Evolutionary conservation across 2,113 vertebrate species (phyloP).

Genomic region (Corythornis cristatus): DNA sequence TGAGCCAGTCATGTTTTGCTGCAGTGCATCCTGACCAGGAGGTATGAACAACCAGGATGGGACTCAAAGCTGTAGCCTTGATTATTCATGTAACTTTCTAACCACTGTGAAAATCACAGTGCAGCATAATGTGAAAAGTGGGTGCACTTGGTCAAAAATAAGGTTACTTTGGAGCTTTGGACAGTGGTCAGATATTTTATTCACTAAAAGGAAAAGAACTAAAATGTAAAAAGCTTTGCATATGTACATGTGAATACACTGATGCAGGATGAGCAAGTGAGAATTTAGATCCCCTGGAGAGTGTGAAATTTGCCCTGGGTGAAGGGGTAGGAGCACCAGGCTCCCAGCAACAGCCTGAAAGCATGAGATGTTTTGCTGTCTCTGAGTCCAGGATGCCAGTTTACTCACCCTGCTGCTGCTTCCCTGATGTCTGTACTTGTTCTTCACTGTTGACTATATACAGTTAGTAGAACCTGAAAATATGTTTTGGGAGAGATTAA

Average conservation of each 20-base stretch:
- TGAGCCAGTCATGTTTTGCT: neutral
- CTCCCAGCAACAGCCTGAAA: neutral
- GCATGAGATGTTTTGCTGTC: neutral
- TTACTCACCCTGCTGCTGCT: neutral
- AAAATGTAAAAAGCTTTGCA: neutral
- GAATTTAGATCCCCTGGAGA: neutral
- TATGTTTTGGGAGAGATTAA: neutral
- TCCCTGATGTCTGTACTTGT: neutral
- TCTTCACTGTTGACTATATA: neutral
- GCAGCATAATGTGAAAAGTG: neutral
- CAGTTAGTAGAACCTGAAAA: neutral
- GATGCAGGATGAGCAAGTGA: neutral
- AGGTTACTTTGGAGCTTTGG: neutral
- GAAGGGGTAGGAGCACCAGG: neutral
- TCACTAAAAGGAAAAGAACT: neutral
- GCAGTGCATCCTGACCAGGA: neutral
- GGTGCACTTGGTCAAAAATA: neutral
- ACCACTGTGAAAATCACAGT: neutral
- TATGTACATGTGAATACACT: rapidly evolving
- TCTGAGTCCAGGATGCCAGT: rapidly evolving
- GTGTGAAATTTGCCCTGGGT: neutral
- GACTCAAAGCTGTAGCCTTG: neutral
- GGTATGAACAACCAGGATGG: neutral
- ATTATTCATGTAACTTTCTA: neutral
- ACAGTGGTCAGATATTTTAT: neutral